phyloP scores from a whole-genome alignment of 1,140 invertebrate genomes.

The Drosophila punjabiensis region DNA sequence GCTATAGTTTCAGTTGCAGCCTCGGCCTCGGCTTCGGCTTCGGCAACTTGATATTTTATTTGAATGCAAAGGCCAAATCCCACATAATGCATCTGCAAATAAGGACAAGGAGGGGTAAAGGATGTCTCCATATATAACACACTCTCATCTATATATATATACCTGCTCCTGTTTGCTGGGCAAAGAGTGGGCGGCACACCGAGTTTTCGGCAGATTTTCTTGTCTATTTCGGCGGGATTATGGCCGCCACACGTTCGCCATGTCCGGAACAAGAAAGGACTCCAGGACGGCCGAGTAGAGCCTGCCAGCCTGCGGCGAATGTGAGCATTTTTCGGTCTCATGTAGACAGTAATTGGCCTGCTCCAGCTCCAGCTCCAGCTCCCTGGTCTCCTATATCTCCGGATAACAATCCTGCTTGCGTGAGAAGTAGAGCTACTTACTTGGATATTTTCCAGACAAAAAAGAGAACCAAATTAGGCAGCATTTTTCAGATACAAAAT shows the following conservation, averaged over 20 bases:
- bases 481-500: too few relatives aligned
- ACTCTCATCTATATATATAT: neutral
- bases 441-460: neutral
- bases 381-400: constrained; percentile 5
- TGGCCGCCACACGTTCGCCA: constrained; percentile 40
- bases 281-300: neutral
- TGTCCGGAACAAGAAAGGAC: constrained; percentile 14
- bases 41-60: constrained; percentile 78
- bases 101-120: constrained; percentile 21
- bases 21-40: constrained; percentile 8
- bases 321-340: constrained; percentile 45
- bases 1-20: constrained; percentile 18
- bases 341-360: constrained; percentile 75
- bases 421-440: neutral
- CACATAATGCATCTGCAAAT: constrained; percentile 77
- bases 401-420: constrained; percentile 3
- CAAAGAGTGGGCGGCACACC: neutral
- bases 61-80: constrained; percentile 73
- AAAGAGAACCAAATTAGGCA: too few relatives aligned
- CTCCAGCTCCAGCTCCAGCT: constrained; percentile 8
- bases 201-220: constrained; percentile 65
- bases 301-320: constrained; percentile 30
- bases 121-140: constrained; percentile 2
- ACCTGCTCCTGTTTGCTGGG: constrained; percentile 9
- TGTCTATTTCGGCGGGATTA: constrained; percentile 72